Evolutionary conservation across 2,888 invertebrate genomes (phyloP).

Genomic region (Acleris literana): DNA sequence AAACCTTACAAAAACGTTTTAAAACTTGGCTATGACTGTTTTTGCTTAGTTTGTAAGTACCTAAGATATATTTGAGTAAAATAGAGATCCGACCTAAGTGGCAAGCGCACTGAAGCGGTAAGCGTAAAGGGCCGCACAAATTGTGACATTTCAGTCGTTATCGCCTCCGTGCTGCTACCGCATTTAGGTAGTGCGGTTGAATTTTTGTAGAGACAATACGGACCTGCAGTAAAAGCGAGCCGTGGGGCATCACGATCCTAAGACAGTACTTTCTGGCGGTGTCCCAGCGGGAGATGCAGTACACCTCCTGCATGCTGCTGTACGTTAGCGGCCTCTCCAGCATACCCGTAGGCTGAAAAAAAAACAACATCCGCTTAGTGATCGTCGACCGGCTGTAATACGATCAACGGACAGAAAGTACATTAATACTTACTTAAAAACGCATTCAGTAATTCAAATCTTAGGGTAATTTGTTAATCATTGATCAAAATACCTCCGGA

Average conservation of each 20-base stretch:
- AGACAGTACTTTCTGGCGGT: constrained; percentile 91
- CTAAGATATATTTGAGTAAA: too few species aligned
- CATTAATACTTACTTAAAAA: too few species aligned
- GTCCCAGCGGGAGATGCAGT: constrained; percentile 90
- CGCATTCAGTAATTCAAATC: too few species aligned
- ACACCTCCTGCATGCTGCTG: constrained; percentile 90
- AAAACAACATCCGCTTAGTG: constrained; percentile 15
- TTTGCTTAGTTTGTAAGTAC: too few species aligned
- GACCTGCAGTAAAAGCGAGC: constrained; percentile 89
- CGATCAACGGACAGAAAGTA: too few species aligned
- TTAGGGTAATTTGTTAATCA: too few species aligned
- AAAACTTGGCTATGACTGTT: too few species aligned
- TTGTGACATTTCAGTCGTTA: not conserved
- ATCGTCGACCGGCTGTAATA: not conserved
- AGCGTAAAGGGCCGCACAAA: too few species aligned
- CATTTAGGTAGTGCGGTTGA: not conserved
- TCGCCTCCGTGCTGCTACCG: not conserved
- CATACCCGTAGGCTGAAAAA: constrained; percentile 84
- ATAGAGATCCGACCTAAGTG: too few species aligned
- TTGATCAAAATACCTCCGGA: too few species aligned
- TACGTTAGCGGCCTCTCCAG: constrained; percentile 88
- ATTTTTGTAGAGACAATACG: not conserved
- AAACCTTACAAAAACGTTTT: too few species aligned
- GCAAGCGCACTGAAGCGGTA: too few species aligned
- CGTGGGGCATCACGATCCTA: constrained; percentile 89